These are phyloP conservation scores for Chelon labrosus DNA, from an alignment of 2,797 vertebrate genomes.

Conservation along the genomic window DNA sequence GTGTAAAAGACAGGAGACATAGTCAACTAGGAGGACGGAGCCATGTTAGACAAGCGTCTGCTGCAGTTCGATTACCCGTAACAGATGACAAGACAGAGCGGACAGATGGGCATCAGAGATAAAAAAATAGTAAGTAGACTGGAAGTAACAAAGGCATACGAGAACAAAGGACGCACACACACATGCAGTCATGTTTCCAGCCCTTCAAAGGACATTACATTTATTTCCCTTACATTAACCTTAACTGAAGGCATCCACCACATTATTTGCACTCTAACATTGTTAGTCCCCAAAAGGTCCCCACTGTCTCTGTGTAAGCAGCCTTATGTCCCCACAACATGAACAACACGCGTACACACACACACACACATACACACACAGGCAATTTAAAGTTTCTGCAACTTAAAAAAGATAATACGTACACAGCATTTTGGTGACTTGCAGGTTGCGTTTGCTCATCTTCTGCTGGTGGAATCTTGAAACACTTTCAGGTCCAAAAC, in stretches of 20 bases:
- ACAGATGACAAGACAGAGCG: not conserved
- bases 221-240: not conserved
- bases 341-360: not conserved
- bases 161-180: not conserved
- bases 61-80: not conserved
- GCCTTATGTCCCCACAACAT: not conserved
- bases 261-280: no score
- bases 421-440: constrained; percentile 88
- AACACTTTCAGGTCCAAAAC: constrained; percentile 46
- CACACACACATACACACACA: not conserved
- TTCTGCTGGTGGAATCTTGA: constrained; percentile 48
- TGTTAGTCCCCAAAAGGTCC: not conserved
- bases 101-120: not conserved
- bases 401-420: constrained; percentile 26
- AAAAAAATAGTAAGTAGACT: not conserved
- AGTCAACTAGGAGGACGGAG: not conserved
- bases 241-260: not conserved
- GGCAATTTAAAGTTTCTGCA: not conserved
- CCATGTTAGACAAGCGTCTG: not conserved
- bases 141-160: not conserved
- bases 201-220: not conserved
- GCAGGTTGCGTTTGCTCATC: constrained; percentile 77
- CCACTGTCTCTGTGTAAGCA: not conserved
- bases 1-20: not conserved
- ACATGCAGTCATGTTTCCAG: not conserved